These are phyloP conservation scores for Glossophaga mutica DNA, from an alignment of 2,797 vertebrate species.

Conservation along the genomic window DNA sequence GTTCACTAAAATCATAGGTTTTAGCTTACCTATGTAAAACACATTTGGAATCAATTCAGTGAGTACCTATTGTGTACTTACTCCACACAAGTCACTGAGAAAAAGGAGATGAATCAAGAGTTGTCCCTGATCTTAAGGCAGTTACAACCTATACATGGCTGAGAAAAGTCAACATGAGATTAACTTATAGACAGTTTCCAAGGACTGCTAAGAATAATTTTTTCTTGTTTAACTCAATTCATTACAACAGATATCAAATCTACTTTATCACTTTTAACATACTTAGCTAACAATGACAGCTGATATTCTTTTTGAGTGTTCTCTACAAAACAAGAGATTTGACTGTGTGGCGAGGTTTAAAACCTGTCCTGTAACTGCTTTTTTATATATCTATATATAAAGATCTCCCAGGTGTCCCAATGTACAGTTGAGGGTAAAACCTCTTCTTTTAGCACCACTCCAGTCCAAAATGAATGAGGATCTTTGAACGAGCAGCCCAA, in stretches of 20 bases:
- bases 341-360: not conserved
- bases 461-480: not conserved
- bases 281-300: not conserved
- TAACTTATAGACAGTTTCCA: not conserved
- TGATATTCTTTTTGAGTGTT: not conserved
- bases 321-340: not conserved
- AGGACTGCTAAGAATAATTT: not conserved
- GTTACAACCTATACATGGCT: not conserved
- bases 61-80: not conserved
- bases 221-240: not conserved
- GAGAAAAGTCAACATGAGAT: not conserved
- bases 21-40: not conserved
- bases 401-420: not conserved
- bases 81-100: not conserved
- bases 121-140: not conserved
- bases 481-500: not conserved
- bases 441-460: not conserved
- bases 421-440: fast-evolving
- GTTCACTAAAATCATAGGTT: not conserved
- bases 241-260: not conserved
- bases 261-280: not conserved
- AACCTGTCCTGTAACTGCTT: not conserved
- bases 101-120: not conserved
- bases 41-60: not conserved
- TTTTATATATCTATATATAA: not conserved